Conservation (phyloP, 2,113 vertebrate genomes). For the Rutilus rutilus region DNA sequence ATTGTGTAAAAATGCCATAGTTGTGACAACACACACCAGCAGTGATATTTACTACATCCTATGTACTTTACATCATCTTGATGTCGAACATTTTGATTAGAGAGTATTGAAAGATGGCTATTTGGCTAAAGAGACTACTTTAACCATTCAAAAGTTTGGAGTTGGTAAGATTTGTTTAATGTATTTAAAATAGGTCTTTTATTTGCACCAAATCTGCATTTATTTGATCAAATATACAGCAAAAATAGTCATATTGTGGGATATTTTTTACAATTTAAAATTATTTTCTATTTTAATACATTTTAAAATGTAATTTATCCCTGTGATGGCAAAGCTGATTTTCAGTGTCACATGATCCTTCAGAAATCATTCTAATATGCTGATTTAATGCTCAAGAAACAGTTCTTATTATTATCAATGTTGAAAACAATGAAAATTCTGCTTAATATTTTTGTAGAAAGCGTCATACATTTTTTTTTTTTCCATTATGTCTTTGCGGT, state of each 20-base stretch:
- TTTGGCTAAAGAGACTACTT: not conserved
- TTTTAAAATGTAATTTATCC: not conserved
- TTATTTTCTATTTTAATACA: not conserved
- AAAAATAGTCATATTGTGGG: not conserved
- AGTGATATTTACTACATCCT: slow-evolving; percentile 14
- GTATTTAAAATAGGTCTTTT: not conserved
- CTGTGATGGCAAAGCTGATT: not conserved
- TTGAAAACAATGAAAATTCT: too few relatives aligned
- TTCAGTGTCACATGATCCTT: not conserved
- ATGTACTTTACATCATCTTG: not conserved
- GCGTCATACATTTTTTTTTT: too few relatives aligned
- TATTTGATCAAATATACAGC: not conserved
- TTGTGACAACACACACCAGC: slow-evolving; percentile 1
- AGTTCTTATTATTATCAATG: too few relatives aligned
- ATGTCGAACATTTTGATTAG: not conserved
- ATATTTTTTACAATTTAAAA: slow-evolving; percentile 4
- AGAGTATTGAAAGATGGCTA: not conserved
- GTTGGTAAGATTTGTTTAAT: not conserved
- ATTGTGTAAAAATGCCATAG: not conserved
- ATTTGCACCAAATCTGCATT: not conserved
- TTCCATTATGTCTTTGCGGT: not conserved
- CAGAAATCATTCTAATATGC: too few relatives aligned
- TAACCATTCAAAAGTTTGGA: not conserved
- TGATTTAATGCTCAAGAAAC: too few relatives aligned
- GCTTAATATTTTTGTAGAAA: too few relatives aligned